These are phyloP conservation scores for Ageneiosus marmoratus DNA, from an alignment of 2,113 vertebrate genomes.

Conservation along the genomic window DNA sequence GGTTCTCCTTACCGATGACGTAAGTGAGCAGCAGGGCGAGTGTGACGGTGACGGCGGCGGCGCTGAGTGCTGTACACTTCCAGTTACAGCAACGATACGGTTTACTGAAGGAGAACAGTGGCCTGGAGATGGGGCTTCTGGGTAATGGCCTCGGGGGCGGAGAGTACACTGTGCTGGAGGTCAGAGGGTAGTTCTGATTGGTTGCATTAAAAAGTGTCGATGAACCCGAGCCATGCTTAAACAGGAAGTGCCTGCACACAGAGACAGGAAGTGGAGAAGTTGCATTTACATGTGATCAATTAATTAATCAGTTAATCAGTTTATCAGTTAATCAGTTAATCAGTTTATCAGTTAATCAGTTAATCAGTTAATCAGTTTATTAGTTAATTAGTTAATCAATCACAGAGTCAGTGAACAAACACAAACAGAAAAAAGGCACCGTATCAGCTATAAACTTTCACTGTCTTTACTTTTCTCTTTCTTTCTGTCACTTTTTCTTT, in stretches of 20 bases:
- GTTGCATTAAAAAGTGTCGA: conserved; percentile 87
- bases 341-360: background rate
- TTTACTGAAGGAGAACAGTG: conserved; percentile 87
- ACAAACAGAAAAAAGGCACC: background rate
- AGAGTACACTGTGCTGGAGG: conserved; percentile 88
- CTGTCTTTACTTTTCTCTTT: background rate
- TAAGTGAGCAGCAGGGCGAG: conserved; percentile 84
- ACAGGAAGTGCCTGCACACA: conserved; percentile 82
- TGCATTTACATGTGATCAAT: background rate
- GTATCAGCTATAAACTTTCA: background rate
- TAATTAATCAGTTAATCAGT: background rate
- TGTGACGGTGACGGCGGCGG: conserved; percentile 83
- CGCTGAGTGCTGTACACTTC: conserved; percentile 87
- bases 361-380: background rate
- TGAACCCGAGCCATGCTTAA: conserved; percentile 87
- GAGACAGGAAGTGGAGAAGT: conserved; percentile 47
- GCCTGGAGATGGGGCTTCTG: conserved; percentile 84
- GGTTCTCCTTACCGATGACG: conserved; percentile 81
- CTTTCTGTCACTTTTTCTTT: background rate
- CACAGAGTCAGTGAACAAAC: background rate
- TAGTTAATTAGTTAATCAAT: background rate
- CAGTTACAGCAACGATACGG: conserved; percentile 88
- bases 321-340: background rate
- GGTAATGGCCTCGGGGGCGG: conserved; percentile 87
- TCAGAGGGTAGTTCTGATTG: conserved; percentile 88